Base-by-base conservation (phyloP, 2,797 vertebrate species). In the Protonibea diacanthus region DNA sequence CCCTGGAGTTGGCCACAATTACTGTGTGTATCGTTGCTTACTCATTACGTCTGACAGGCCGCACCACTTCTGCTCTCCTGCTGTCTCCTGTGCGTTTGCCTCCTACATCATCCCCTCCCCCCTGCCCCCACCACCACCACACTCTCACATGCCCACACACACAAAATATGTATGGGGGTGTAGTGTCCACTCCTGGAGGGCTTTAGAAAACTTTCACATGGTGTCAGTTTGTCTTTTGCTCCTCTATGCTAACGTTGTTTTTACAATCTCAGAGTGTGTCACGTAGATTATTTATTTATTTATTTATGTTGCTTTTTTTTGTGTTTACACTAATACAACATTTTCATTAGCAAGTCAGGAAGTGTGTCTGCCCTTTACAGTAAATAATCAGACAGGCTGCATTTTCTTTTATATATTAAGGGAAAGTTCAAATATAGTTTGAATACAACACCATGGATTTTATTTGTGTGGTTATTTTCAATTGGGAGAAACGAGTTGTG, bases 1-100 rank as follows among this genome's bases (percentile, higher is more conserved):
- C 86, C 88, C 94, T 83, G 81, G 80, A 93, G 93, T 93, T 87
- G 87, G 90, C 85, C 91, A 94, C 94, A 96, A 91, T 92, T 91
- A 89, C 86, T 67, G 68, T 94, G 92, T 94, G 91, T 95, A 93
- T 95, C 93, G 93, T 93, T 93, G 86, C 93, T 89, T 93, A 89
- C 94, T 97, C 92, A 93, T 97, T 97, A 96, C 88, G 92, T 87
- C 92, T 93, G 91, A 91, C 92, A 92, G 87, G 92, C 88, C 94
- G 95, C 92, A 95, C 94, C 76, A 81, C 92, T 89, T 94, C 88
- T 92, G 88, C 88, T 88, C 91, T 83, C 93, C 93, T 89, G 87
- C 84, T 67, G 48, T 92, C 89, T 93, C 89, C 79, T 69, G 84
- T 84, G 85, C 84, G 55, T 84, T 38, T 81, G 76, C 85, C 88